Evolutionary conservation across 2,888 invertebrate genomes (phyloP), one percentile per base, ranked within the genome.

Genomic region (Carpatolechia fugitivella): DNA sequence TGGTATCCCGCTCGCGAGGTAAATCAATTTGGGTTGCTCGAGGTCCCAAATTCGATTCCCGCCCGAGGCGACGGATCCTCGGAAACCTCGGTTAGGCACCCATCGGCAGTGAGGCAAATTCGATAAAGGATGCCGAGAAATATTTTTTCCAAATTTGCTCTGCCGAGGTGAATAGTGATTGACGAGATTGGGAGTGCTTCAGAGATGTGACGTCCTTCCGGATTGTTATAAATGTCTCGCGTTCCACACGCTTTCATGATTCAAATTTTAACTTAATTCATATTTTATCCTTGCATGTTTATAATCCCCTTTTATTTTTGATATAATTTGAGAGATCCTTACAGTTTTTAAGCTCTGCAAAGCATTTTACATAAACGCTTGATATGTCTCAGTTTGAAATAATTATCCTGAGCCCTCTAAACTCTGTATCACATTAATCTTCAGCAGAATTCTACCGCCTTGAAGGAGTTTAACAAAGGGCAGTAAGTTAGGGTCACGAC

Each of bases 21-120:
- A 87, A 88, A 87, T 87, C 89, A 87, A 88, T 86, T 89, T 85
- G 69, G 72, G 73, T 74, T 66, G 78, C 76, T 79, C 77, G 73
- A 78, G 82, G 80, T 78, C 78, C 74, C 72, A 86, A 87, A 89
- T 85, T 87, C 79, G 88, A 89, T 87, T 85, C 87, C 76, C 78
- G 74, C 73, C 69, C 67, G 61, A 68, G 75, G 79, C 80, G 79
- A 70, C 67, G 74, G 74, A 81, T 80, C 74, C 75, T 70, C 72
- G 78, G 78, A 74, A 78, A 77, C 73, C 73, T 70, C 74, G 71
- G 73, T 76, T 74, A 70, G 69, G 78, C 72, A 73, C 70, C 77
- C 71, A 78, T 72, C 72, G 79, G 65, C 73, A 77, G 73, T 63
- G 78, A 70, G 60, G 68, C 66, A 80, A 83, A 86, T 80, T 81